phyloP scores from a whole-genome alignment of 2,113 vertebrate species.

The Phaethornis superciliosus region DNA sequence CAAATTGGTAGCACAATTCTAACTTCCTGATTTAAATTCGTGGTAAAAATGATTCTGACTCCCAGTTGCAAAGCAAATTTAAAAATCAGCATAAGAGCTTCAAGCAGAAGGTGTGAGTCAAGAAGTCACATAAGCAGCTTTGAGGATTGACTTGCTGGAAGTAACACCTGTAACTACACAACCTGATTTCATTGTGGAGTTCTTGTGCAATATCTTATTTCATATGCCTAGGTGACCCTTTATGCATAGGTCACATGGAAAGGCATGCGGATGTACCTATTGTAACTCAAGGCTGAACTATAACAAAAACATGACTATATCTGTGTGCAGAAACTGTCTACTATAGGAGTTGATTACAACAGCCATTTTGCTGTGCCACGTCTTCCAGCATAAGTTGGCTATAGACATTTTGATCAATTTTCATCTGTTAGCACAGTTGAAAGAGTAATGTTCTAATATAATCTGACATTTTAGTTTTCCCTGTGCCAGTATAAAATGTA shows the following conservation, averaged over 20 bases:
- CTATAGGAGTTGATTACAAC: background rate
- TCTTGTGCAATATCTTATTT: background rate
- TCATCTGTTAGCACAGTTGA: background rate
- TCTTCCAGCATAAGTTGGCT: background rate
- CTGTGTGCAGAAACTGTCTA: background rate
- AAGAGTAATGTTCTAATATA: background rate
- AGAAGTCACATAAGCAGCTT: background rate
- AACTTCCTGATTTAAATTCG: background rate
- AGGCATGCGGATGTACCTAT: background rate
- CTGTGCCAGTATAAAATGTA: background rate
- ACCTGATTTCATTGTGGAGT: background rate
- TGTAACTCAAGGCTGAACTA: background rate
- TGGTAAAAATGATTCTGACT: background rate
- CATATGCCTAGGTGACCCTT: background rate
- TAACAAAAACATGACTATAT: background rate
- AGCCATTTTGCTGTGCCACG: background rate
- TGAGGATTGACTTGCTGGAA: background rate
- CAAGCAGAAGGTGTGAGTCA: background rate
- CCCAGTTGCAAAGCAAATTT: background rate
- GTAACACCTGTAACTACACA: background rate
- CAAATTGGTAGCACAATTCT: background rate
- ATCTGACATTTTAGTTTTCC: background rate
- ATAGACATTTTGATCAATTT: background rate
- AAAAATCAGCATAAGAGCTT: background rate
- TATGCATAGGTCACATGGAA: background rate